A percentile compares a stretch with the other conserved stretches of the same genome.
Conservation (phyloP, 2,797 vertebrate species). For the Sebastes cheni region DNA sequence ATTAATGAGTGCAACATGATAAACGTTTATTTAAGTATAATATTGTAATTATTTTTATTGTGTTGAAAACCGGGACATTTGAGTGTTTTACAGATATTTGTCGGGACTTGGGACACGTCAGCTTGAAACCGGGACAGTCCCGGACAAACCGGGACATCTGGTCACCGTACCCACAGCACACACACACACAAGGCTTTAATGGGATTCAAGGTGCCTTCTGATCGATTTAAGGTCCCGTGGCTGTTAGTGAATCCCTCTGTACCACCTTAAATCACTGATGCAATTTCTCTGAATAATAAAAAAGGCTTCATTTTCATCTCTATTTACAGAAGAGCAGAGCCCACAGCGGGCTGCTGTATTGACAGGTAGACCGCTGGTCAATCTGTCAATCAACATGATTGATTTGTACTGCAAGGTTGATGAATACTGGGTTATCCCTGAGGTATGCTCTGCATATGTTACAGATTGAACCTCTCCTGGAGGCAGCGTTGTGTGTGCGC, state of each 20-base stretch:
- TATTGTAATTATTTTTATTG: no score
- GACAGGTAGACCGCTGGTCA: not conserved
- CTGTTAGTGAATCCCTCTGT: not conserved
- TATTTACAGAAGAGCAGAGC: not conserved
- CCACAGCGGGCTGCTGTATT: not conserved
- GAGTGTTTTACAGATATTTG: no score
- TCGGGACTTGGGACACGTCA: no score
- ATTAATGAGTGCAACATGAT: no score
- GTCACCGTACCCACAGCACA: not conserved
- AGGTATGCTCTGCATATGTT: not conserved
- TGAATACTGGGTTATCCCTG: not conserved
- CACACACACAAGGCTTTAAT: not conserved
- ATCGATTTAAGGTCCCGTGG: not conserved
- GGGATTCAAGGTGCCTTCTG: not conserved
- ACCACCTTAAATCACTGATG: not conserved
- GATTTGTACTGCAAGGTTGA: not conserved
- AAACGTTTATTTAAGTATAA: no score
- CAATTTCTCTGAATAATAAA: not conserved
- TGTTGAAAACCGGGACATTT: no score
- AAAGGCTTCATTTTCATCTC: not conserved
- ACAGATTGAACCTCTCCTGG: not conserved
- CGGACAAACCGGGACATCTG: no score
- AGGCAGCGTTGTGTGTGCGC: not conserved
- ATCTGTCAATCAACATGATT: conserved; percentile 27
- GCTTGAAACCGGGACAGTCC: no score